phyloP scores from a whole-genome alignment of 2,888 invertebrate species.

The Eristalis intricaria region DNA sequence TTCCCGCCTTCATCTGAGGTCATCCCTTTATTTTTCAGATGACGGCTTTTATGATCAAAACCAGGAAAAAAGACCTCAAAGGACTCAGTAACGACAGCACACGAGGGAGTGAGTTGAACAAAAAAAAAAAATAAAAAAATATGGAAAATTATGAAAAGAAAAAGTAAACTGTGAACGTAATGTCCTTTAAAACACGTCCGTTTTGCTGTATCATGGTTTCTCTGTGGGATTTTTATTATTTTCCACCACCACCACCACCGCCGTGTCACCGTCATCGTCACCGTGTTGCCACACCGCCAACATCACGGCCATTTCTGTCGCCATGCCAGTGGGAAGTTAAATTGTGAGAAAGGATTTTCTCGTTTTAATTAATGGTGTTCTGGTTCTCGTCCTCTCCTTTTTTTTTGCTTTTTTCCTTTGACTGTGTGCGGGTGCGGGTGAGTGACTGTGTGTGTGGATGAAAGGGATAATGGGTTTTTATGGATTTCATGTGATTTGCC shows the following conservation, averaged over 20 bases:
- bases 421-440: slow-evolving; percentile 9
- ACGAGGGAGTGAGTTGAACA: not conserved
- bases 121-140: not conserved
- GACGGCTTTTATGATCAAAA: slow-evolving; percentile 34
- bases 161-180: slow-evolving; percentile 47
- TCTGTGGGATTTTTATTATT: slow-evolving; percentile 35
- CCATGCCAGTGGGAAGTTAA: slow-evolving; percentile 29
- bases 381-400: slow-evolving; percentile 20
- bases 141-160: not conserved
- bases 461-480: slow-evolving; percentile 67
- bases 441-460: slow-evolving; percentile 40
- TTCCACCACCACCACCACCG: slow-evolving; percentile 13
- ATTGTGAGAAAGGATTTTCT: slow-evolving; percentile 61
- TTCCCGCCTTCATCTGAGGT: not conserved
- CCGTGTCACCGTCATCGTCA: not conserved
- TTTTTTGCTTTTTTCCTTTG: not conserved
- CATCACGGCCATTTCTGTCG: slow-evolving; percentile 6
- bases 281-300: not conserved
- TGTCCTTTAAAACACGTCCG: slow-evolving; percentile 63
- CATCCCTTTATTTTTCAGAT: slow-evolving; percentile 33
- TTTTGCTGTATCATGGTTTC: slow-evolving; percentile 57
- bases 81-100: slow-evolving; percentile 1
- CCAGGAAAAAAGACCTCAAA: slow-evolving; percentile 11
- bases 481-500: slow-evolving; percentile 62
- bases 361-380: slow-evolving; percentile 69